Base-by-base conservation (phyloP, 2,797 vertebrate species). In the Atherinosoma microstoma region DNA sequence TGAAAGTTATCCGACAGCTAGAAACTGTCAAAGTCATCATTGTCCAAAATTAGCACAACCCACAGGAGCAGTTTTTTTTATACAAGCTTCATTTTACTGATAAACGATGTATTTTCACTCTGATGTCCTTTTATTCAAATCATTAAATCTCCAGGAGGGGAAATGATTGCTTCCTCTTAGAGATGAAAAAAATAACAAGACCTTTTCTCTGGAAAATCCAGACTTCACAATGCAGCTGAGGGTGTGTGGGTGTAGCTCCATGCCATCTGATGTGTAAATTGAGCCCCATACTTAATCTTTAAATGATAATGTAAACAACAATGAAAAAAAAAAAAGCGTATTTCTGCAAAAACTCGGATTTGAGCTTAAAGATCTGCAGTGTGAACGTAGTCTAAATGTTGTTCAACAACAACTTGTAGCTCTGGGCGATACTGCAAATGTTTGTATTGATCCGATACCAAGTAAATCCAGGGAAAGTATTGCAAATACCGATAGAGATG, bases 1-100 rank as follows among this genome's bases (percentile, higher is more conserved):
- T 56, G 36, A 47, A 78, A 24, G 22, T 64, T 73, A 27, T 40
- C 45, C 15, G 18, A 29, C 9, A 42, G 56, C 20, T 6, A 29
- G 36, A 54, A 66, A 30, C 47, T 47, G 47, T n/a, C 36, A 20
- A 18, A 64, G 47, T 45, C 29, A 0, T 58, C 20, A 32, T 22
- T 34, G 2, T 69, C 36, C 32, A 56, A 61, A 73, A 35, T n/a
- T 29, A n/a, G 20, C 7, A 45, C 27, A 15, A 22, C 51, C 34
- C 3, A 4, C 51, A 36, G 30, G n/a, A 30, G 27, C 2, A 22
- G 36, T 60, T 13, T 40, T 40, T 42, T n/a, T 15, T 40, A 53
- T 51, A 24, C 27, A 15, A 40, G 16, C 53, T 35, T 58, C 15
- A 3, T 12, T 20, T 64, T 35, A 4, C 32, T 47, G 30, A 29